A percentile compares a stretch with the other conserved stretches of the same genome.
phyloP scores from a whole-genome alignment of 2,113 vertebrate genomes.

The Rhabdomys dilectus region DNA sequence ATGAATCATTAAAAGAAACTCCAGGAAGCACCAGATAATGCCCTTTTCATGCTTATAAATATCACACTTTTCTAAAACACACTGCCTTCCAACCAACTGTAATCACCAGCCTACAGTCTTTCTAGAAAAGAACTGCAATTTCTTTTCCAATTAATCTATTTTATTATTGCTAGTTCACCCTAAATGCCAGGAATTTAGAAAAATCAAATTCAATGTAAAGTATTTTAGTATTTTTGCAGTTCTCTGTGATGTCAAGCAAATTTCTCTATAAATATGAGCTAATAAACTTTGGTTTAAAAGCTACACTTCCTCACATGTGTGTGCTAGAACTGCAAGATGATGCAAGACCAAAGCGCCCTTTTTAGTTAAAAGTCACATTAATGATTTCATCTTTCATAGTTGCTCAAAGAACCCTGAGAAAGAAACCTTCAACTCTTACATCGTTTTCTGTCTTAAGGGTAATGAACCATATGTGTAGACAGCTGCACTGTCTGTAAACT shows the following conservation, averaged over 20 bases:
- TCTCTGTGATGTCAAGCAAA: constrained; percentile 64
- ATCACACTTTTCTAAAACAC: neutral
- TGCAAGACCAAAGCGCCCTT: constrained; percentile 47
- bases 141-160: constrained; percentile 66
- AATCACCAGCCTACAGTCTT: neutral
- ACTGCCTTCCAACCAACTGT: neutral
- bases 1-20: neutral
- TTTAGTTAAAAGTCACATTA: constrained; percentile 88
- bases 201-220: neutral
- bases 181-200: constrained; percentile 59
- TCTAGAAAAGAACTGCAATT: constrained; percentile 22
- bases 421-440: constrained; percentile 91
- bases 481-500: constrained; percentile 84
- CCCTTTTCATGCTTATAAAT: neutral
- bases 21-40: neutral
- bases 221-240: constrained; percentile 66
- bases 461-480: constrained; percentile 91
- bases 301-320: neutral
- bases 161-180: constrained; percentile 43
- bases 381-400: constrained; percentile 89
- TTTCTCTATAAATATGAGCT: constrained; percentile 66
- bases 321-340: constrained; percentile 60
- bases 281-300: constrained; percentile 69
- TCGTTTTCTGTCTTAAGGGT: constrained; percentile 88
- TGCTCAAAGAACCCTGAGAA: constrained; percentile 87